Conservation (phyloP, 2,888 invertebrate genomes). For the Gasteruption jaculator region DNA sequence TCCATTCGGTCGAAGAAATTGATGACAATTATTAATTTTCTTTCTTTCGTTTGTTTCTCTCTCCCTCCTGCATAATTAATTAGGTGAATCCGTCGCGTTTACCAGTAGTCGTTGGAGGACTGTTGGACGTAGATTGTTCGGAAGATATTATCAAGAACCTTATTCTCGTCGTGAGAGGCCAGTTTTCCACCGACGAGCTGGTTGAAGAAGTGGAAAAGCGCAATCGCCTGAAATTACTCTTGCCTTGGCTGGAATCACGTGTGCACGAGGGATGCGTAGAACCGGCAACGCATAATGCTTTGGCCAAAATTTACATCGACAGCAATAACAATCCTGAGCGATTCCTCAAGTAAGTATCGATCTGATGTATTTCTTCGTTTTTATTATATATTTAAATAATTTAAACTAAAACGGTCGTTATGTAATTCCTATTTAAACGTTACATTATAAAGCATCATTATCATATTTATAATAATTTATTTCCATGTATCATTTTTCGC, state of each 20-base stretch:
- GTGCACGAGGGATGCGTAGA: constrained; percentile 97
- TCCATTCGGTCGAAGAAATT: not conserved
- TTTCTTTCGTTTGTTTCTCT: constrained; percentile 12
- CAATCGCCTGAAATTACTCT: constrained; percentile 86
- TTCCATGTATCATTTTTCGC: no score
- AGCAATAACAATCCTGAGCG: constrained; percentile 99
- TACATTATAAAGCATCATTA: no score
- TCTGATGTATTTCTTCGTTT: constrained; percentile 5
- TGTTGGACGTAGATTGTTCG: constrained; percentile 96
- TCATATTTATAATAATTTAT: no score
- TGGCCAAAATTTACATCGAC: constrained; percentile 99
- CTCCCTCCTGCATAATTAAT: not conserved
- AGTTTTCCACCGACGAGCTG: constrained; percentile 97
- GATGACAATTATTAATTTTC: no score
- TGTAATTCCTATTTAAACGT: not conserved
- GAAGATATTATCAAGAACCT: constrained; percentile 99
- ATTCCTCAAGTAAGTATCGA: constrained; percentile 66
- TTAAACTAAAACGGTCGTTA: not conserved
- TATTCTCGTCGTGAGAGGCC: constrained; percentile 94
- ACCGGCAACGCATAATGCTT: constrained; percentile 97
- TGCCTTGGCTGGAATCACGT: constrained; percentile 96
- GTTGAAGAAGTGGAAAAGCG: constrained; percentile 96
- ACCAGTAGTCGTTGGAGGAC: constrained; percentile 96
- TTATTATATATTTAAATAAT: constrained; percentile 57
- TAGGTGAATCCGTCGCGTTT: constrained; percentile 95